phyloP scores from a whole-genome alignment of 1,140 invertebrate genomes.

The Drosophila lacertosa region DNA sequence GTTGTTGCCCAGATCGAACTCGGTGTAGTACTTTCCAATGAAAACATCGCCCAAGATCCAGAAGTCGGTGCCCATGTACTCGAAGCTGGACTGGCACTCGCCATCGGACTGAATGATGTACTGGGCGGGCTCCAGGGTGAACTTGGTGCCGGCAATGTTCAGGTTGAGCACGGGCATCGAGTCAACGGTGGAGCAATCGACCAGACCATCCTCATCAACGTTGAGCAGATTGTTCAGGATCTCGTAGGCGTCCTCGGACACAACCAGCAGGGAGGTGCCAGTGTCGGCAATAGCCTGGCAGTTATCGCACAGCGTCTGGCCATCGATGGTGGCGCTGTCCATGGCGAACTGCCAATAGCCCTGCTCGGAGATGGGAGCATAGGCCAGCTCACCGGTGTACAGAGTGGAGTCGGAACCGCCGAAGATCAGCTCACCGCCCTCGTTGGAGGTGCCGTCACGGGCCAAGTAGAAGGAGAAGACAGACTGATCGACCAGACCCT shows the following conservation, averaged over 20 bases:
- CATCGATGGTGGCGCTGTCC: constrained; percentile 88
- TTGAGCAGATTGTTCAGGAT: constrained; percentile 90
- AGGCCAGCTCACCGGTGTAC: constrained; percentile 95
- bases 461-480: constrained; percentile 96
- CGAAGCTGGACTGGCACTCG: constrained; percentile 92
- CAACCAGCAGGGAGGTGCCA: constrained; percentile 98
- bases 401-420: constrained; percentile 96
- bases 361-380: constrained; percentile 92
- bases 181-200: constrained; percentile 90
- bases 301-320: constrained; percentile 86
- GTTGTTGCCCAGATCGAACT: constrained; percentile 96
- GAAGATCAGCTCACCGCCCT: constrained; percentile 96
- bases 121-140: constrained; percentile 91
- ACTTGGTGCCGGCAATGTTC: constrained; percentile 90
- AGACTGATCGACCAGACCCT: constrained; percentile 90
- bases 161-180: constrained; percentile 92
- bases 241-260: constrained; percentile 91
- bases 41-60: constrained; percentile 99
- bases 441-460: constrained; percentile 88
- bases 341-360: constrained; percentile 99
- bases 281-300: constrained; percentile 99
- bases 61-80: constrained; percentile 89
- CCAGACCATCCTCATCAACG: constrained; percentile 91
- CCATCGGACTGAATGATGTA: constrained; percentile 95
- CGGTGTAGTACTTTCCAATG: constrained; percentile 97